Percentiles rank a stretch among this genome's conserved stretches.
phyloP scores from a whole-genome alignment of 2,113 vertebrate species.

The Erinaceus europaeus region DNA sequence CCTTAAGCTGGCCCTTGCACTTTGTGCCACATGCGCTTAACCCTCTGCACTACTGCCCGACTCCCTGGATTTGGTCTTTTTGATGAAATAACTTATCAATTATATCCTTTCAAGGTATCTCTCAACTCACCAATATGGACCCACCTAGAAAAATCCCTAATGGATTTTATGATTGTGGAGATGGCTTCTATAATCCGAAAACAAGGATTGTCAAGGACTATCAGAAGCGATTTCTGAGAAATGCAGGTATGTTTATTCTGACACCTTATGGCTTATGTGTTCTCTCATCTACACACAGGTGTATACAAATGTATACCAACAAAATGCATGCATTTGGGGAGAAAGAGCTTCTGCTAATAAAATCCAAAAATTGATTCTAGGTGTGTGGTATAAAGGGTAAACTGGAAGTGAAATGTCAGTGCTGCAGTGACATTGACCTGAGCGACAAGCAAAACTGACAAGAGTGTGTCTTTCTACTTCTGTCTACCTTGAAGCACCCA shows the following conservation, averaged over 20 bases:
- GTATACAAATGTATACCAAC: too few species aligned
- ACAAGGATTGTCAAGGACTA: slow-evolving; percentile 87
- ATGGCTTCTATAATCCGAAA: slow-evolving; percentile 93
- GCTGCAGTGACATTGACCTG: neutral
- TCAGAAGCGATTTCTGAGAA: slow-evolving; percentile 85
- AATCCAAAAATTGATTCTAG: neutral
- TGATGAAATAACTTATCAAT: neutral
- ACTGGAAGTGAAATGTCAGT: neutral
- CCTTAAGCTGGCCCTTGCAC: too few species aligned
- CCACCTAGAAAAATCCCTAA: slow-evolving; percentile 87
- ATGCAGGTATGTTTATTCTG: slow-evolving; percentile 85
- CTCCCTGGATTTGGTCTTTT: neutral
- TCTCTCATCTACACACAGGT: neutral
- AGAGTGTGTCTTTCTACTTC: too few species aligned
- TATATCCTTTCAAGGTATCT: slow-evolving; percentile 82
- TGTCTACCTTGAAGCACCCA: rapidly evolving
- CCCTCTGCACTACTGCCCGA: too few species aligned
- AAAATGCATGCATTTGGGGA: neutral
- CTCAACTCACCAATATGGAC: slow-evolving; percentile 89
- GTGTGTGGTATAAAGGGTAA: neutral
- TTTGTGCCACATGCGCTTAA: too few species aligned
- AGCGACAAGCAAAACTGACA: neutral
- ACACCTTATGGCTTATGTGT: rapidly evolving
- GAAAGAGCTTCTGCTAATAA: neutral
- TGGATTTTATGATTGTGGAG: slow-evolving; percentile 92